These are phyloP conservation scores for Agrochola macilenta DNA, from an alignment of 2,888 invertebrate genomes.

Conservation along the genomic window DNA sequence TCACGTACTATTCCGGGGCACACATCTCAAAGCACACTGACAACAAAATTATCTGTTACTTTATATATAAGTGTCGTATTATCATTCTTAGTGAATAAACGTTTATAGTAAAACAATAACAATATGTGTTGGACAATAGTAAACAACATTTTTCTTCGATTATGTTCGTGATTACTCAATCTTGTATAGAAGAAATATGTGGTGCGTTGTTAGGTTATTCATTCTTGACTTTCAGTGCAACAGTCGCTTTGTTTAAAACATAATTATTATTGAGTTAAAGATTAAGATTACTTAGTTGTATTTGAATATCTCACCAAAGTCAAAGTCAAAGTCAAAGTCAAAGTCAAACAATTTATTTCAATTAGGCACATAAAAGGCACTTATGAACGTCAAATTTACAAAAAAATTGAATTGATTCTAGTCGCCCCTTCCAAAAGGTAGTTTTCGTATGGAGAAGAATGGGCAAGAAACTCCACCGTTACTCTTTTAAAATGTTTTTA, in stretches of 20 bases:
- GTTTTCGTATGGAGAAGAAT: too few relatives aligned
- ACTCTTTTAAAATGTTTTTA: too few relatives aligned
- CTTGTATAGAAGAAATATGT: conserved; percentile 31
- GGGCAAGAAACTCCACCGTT: too few relatives aligned
- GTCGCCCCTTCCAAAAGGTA: too few relatives aligned
- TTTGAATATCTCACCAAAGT: too few relatives aligned
- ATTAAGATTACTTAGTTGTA: background rate
- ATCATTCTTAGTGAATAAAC: conserved; percentile 40
- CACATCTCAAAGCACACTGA: conserved; percentile 44
- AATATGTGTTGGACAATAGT: conserved; percentile 43
- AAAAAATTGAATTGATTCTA: too few relatives aligned
- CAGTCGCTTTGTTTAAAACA: background rate
- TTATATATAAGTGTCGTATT: conserved; percentile 44
- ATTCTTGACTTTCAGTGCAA: background rate
- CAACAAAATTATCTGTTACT: conserved; percentile 12
- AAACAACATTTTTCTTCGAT: conserved; percentile 61
- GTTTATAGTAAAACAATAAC: conserved; percentile 55
- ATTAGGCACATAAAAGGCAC: too few relatives aligned
- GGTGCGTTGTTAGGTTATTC: background rate
- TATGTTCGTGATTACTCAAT: conserved; percentile 44
- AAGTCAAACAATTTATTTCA: too few relatives aligned
- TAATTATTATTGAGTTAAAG: background rate
- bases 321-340: too few relatives aligned
- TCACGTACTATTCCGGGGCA: conserved; percentile 9
- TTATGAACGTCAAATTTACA: too few relatives aligned